phyloP scores from a whole-genome alignment of 2,113 vertebrate species.

The Propithecus coquereli region DNA sequence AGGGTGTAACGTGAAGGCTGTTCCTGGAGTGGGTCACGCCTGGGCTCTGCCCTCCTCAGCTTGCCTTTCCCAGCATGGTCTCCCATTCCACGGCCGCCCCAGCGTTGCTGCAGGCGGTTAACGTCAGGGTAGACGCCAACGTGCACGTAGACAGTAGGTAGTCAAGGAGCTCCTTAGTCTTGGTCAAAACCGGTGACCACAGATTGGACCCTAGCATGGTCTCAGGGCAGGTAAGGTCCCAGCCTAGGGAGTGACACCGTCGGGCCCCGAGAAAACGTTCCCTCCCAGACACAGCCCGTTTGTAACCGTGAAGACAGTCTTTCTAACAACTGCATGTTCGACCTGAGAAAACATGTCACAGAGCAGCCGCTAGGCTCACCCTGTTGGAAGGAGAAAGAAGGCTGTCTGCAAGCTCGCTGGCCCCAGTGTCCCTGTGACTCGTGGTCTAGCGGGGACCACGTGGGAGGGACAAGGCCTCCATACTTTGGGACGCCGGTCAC shows the following conservation, averaged over 20 bases:
- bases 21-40: accelerated
- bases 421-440: background rate
- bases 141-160: accelerated
- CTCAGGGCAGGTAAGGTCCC: background rate
- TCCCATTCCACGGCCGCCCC: accelerated
- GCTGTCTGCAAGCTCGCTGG: background rate
- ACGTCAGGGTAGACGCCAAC: accelerated
- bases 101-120: accelerated
- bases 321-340: background rate
- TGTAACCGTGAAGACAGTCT: accelerated
- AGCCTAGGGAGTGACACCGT: background rate
- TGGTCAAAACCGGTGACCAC: background rate
- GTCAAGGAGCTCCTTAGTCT: too few relatives aligned
- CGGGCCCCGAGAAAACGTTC: background rate
- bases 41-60: accelerated
- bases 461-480: accelerated
- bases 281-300: accelerated
- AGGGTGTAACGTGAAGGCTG: accelerated
- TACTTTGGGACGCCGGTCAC: background rate
- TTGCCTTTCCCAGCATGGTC: background rate
- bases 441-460: accelerated
- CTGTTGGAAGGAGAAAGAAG: accelerated
- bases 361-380: background rate
- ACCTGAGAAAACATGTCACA: too few relatives aligned
- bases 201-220: background rate